Base-by-base conservation (phyloP, 2,888 invertebrate genomes). In the Caenorhabditis parvicauda region DNA sequence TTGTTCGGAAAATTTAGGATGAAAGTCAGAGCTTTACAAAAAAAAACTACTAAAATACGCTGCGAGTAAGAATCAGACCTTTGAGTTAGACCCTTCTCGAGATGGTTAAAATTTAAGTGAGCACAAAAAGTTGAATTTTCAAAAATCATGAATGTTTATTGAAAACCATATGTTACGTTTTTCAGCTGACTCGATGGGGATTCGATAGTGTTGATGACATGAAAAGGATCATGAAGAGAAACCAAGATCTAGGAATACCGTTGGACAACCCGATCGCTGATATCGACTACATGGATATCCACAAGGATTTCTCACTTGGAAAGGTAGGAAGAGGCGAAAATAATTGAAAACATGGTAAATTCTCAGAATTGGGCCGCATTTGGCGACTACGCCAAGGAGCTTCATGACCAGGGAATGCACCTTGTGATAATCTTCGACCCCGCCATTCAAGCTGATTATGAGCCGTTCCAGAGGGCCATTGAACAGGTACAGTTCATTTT, bases 401-500 rank as follows among this genome's bases (percentile, higher is more conserved):
- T 77, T 7, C 74, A 76, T 44, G 42, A 53, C 2, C 48, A 65
- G 35, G 74, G 73, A 5, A 59, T 74, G 54, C 68, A 72, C 37
- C 43, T 75, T 6, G 76, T 76, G 44, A 59, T 80, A 4, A 80
- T 80, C 48, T 65, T 81, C 48, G 80, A 80, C 47, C 79, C 80
- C 2, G 79, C 74, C 27, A 64, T 80, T 25, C 67, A 78, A 54
- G 79, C 70, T 14, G 75, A 78, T 50, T 76, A 80, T 45, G 64
- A 51, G 6, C 47, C 67, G 0, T 79, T 77, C 64, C 54, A 66
- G 47, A 52, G 77, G 17, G 79, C 67, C 17, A 57, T 64, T 3
- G 54, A 69, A n/a, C 24, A 39, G 45, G 67, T 61, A 27, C 14
- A 46, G 27, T 27, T 24, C 4, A 21, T 39, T 4, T 7, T 5